A percentile compares a stretch with the other conserved stretches of the same genome.
phyloP scores from a whole-genome alignment of 2,797 vertebrate species.

The Crypturellus tataupa region DNA sequence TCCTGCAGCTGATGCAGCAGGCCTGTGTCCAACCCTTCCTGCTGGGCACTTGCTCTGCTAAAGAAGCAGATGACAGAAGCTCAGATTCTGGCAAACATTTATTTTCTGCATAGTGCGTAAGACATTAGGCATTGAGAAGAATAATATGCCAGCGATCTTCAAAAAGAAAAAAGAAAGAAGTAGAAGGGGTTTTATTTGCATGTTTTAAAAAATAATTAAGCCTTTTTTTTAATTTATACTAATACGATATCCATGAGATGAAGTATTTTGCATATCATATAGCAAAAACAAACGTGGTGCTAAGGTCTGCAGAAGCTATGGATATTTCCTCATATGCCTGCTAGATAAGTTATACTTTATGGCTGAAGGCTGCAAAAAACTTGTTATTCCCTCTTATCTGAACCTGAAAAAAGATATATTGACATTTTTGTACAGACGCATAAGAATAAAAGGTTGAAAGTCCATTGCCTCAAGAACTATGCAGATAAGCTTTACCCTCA shows the following conservation, averaged over 20 bases:
- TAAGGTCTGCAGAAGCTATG: constrained; percentile 52
- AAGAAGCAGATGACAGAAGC: constrained; percentile 17
- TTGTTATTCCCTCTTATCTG: background rate
- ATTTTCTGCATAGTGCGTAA: constrained; percentile 27
- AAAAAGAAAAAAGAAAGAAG: constrained; percentile 28
- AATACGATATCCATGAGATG: background rate
- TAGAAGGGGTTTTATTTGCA: constrained; percentile 9
- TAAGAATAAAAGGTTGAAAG: background rate
- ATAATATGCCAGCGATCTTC: constrained; percentile 12
- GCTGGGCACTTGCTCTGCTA: background rate
- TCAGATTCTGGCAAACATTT: constrained; percentile 18
- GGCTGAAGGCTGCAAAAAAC: constrained; percentile 24
- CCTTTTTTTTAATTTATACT: background rate
- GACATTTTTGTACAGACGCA: background rate
- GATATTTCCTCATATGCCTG: constrained; percentile 46
- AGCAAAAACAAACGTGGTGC: constrained; percentile 18
- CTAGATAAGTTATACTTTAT: background rate
- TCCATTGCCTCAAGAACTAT: background rate
- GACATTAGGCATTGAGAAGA: constrained; percentile 47
- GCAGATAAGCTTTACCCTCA: background rate
- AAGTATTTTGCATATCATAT: background rate
- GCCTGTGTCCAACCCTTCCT: background rate
- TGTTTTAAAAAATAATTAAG: constrained; percentile 49
- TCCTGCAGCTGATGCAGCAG: background rate
- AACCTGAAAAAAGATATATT: background rate